Evolutionary conservation across 2,113 vertebrate species (phyloP), one percentile per base, ranked within the genome.

Genomic region (Upupa epops): DNA sequence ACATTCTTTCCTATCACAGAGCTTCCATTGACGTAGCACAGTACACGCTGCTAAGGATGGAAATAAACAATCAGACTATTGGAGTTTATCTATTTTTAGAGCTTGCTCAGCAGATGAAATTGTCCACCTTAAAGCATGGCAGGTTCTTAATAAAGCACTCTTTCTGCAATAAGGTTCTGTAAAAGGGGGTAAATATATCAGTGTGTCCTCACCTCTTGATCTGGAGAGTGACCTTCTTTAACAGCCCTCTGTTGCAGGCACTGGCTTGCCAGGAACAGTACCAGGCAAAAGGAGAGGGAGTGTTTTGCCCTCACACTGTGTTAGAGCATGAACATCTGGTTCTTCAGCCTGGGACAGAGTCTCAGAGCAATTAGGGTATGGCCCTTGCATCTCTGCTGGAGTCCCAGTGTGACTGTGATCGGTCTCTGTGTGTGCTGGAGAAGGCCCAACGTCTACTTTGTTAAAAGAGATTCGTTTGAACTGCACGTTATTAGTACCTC

Each of bases 71-170:
- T 88, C 86, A 74, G 60, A 48, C 63, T 0, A 76, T 46, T 56
- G 68, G 4, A 1, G 14, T 93, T 93, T 83, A 89, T 71, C 95
- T 95, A 92, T 90, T 96, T 95, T 94, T 90, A 91, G 91, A 95
- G 83, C 64, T 81, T 46, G 13, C 32, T 91, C 52, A 64, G 89
- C 83, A 80, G 75, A 87, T 83, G 9, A 90, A 85, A 83, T 70
- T 59, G 85, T 82, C 24, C 37, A 83, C 89, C 68, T 92, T 93
- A 36, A 28, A 66, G 81, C 63, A 18, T 83, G 64, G 42, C 36
- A 37, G 9, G 24, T 72, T 83, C 72, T 63, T 90, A 77, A 84
- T 75, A 42, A 71, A 84, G n/a, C 37, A 55, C 20, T 74, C 25
- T 89, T 80, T 86, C 46, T 92, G 64, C 32, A 71, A 20, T 49